Evolutionary conservation across 2,797 vertebrate species (phyloP), one percentile per base, ranked within the genome.

Genomic region (Falco naumanni): DNA sequence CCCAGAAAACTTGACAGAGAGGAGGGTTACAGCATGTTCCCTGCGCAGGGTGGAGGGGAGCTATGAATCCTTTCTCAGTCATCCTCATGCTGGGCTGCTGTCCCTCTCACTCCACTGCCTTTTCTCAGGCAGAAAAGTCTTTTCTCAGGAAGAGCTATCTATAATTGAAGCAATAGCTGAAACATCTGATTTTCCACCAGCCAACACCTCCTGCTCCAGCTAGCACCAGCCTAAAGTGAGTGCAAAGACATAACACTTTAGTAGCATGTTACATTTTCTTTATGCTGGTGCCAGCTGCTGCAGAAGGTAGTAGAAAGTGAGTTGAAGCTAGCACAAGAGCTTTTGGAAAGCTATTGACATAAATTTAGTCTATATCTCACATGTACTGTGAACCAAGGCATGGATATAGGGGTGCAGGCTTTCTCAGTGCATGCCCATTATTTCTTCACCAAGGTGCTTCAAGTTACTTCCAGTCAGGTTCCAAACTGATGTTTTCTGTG

Each of bases 131-230:
- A 72, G 41, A 64, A 61, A 57, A 54, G 34, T 39, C 28, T 90
- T 94, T 87, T 51, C 59, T 45, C 28, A 17, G 65, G 61, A 74
- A 87, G 34, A 78, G 24, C 37, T 65, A 34, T 86, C 83, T 72
- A 56, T 84, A 88, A 93, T 54, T 84, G 90, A 90, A 95, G 88
- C 50, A 89, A 92, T 79, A 95, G 63, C 65, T 84, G 86, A 90
- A 96, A 85, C 83, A 84, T 63, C 77, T 79, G 80, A 94, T 87
- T 92, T 92, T 84, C 63, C 59, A 90, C 16, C 88, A 63, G 51
- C 53, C 92, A 76, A 60, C 90, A 90, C 59, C 83, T 96, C 80
- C 80, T 89, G 94, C 90, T 84, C 80, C 88, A 97, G 82, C 85
- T 45, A 66, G 53, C 91, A 84, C 69, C 65, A 88, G 59, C 86